Conservation (phyloP, 2,888 invertebrate species). For the Hartigia nigra region DNA sequence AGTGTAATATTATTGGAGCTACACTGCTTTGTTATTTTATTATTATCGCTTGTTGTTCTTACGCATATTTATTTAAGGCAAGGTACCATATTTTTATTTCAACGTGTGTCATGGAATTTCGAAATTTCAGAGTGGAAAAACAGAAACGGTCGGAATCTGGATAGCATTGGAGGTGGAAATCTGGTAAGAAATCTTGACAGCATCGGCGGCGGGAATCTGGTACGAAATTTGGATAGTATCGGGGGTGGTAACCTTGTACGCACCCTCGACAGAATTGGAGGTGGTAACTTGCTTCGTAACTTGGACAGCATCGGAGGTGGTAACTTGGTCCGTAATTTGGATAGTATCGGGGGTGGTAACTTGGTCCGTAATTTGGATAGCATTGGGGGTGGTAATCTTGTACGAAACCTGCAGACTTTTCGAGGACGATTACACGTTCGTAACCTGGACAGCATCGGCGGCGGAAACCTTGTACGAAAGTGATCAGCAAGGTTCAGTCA, state of each 20-base stretch:
- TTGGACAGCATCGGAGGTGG: conserved; percentile 46
- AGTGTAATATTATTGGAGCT: background rate
- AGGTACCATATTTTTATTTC: background rate
- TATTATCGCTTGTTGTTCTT: background rate
- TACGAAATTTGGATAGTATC: conserved; percentile 53
- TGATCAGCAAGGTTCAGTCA: background rate
- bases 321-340: conserved; percentile 29
- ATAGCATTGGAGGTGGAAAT: conserved; percentile 50
- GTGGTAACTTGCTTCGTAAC: conserved; percentile 45
- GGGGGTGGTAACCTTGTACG: conserved; percentile 67
- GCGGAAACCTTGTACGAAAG: conserved; percentile 53
- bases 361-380: conserved; percentile 34
- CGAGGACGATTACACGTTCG: conserved; percentile 47
- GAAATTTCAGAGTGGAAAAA: conserved; percentile 15
- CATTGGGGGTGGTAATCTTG: conserved; percentile 63
- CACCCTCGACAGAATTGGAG: conserved; percentile 55
- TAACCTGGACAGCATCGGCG: conserved; percentile 57
- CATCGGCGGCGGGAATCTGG: conserved; percentile 68
- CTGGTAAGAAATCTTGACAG: conserved; percentile 60
- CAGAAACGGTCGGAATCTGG: conserved; percentile 31
- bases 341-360: conserved; percentile 42
- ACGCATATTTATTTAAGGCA: background rate
- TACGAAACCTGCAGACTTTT: conserved; percentile 62
- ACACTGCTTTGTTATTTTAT: background rate
- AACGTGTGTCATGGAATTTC: background rate